These are phyloP conservation scores for Capitulum mitella DNA, from an alignment of 2,888 invertebrate species.

Conservation along the genomic window DNA sequence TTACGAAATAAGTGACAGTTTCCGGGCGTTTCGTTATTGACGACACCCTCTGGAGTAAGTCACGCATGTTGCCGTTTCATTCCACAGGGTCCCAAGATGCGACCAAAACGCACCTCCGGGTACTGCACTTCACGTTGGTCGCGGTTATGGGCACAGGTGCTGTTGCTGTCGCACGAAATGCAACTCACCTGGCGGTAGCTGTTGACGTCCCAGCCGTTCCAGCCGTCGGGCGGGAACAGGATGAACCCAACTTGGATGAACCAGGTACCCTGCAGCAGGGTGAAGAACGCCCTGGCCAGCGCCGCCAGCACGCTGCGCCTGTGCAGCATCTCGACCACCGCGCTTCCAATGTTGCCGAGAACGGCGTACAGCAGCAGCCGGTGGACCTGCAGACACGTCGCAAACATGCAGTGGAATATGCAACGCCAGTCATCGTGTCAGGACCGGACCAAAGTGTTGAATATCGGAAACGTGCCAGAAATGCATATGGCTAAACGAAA, in stretches of 20 bases:
- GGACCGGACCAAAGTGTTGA: too few relatives aligned
- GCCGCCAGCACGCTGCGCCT: conserved; percentile 43
- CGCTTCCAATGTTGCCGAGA: conserved; percentile 40
- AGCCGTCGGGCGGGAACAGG: conserved; percentile 45
- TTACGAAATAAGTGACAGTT: too few relatives aligned
- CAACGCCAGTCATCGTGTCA: too few relatives aligned
- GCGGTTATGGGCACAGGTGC: background rate
- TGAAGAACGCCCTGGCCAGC: conserved; percentile 43
- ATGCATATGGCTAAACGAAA: too few relatives aligned
- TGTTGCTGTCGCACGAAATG: background rate
- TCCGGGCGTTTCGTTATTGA: too few relatives aligned
- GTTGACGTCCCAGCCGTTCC: background rate
- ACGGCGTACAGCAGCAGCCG: conserved; percentile 46
- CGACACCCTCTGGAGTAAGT: too few relatives aligned
- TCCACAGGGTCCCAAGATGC: too few relatives aligned
- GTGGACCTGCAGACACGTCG: conserved; percentile 42
- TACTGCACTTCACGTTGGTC: background rate
- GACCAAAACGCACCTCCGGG: too few relatives aligned
- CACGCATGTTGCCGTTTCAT: too few relatives aligned
- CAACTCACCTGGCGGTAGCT: background rate
- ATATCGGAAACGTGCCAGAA: too few relatives aligned
- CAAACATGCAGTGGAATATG: background rate
- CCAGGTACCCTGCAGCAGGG: conserved; percentile 51
- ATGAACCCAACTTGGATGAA: conserved; percentile 49
- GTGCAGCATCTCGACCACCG: conserved; percentile 43